Evolutionary conservation across 2,113 vertebrate genomes (phyloP), one percentile per base, ranked within the genome.

Genomic region (Hemiprocne comata): DNA sequence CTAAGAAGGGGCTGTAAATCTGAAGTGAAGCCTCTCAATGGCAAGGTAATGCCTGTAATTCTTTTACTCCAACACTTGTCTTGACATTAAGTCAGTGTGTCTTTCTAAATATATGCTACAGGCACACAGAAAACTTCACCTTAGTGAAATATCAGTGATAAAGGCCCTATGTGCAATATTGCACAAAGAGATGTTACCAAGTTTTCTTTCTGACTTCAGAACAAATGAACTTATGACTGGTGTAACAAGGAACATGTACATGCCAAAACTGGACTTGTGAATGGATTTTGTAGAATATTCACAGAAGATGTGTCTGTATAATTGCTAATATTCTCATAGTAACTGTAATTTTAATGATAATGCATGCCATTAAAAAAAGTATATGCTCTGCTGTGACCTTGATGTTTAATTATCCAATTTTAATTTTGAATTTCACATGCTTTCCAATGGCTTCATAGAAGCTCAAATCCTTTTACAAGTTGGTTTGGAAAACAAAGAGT

Each of bases 401-500:
- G 15, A 78, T 66, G 33, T 7, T 60, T 88, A 76, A 87, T 77
- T 90, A 86, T 72, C 24, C 31, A 73, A 8, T 62, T 75, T 79
- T 23, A 46, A 67, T 76, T 92, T 89, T 38, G 6, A 89, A 76
- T 29, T 24, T 38, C 44, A 71, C 6, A 46, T 61, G 70, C 6
- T 85, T 82, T 93, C 55, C 65, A 48, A 53, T 21, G 31, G 10
- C 24, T 87, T 70, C 19, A 36, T 3, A 66, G 17, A 44, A 62
- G 21, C 26, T 73, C 51, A 92, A 65, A 76, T 58, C 38, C 31
- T 54, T 65, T 69, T 73, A 53, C 10, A 87, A 65, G 24, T 55
- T 79, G 14, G 33, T 83, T 75, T 85, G 42, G 71, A 83, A 95
- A 92, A 95, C 28, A 65, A 90, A 36, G 16, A 89, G 85, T 64